Conservation (phyloP, 2,888 invertebrate species). For the Punctoribates punctum region DNA sequence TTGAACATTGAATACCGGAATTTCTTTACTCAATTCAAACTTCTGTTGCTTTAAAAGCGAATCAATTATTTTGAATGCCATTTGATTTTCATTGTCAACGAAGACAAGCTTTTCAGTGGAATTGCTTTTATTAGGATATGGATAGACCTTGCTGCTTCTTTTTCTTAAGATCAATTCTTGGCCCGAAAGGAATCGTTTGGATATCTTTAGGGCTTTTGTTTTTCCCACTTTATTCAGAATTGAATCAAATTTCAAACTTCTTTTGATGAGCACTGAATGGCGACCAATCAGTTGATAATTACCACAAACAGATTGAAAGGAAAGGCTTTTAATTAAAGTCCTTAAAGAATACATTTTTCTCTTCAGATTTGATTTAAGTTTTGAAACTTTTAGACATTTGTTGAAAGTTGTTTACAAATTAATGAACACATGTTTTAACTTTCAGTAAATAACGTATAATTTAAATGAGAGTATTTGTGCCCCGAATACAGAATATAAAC, state of each 20-base stretch:
- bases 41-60: not conserved
- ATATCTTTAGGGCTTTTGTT: too few relatives aligned
- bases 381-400: too few relatives aligned
- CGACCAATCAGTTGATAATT: too few relatives aligned
- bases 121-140: too few relatives aligned
- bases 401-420: not conserved
- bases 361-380: too few relatives aligned
- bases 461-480: not conserved
- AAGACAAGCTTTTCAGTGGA: not conserved
- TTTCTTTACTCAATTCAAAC: not conserved
- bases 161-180: too few relatives aligned
- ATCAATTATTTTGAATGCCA: slow-evolving; percentile 6
- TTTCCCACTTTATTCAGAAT: too few relatives aligned
- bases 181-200: too few relatives aligned
- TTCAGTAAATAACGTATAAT: not conserved
- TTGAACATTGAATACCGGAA: not conserved
- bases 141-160: too few relatives aligned
- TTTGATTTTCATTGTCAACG: slow-evolving; percentile 10
- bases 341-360: not conserved
- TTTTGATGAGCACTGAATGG: too few relatives aligned
- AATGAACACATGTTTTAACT: not conserved
- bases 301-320: too few relatives aligned
- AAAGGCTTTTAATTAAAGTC: not conserved
- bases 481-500: not conserved
- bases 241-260: too few relatives aligned